Conservation (phyloP, 2,797 vertebrate genomes). For the Sebastes wilsoni region DNA sequence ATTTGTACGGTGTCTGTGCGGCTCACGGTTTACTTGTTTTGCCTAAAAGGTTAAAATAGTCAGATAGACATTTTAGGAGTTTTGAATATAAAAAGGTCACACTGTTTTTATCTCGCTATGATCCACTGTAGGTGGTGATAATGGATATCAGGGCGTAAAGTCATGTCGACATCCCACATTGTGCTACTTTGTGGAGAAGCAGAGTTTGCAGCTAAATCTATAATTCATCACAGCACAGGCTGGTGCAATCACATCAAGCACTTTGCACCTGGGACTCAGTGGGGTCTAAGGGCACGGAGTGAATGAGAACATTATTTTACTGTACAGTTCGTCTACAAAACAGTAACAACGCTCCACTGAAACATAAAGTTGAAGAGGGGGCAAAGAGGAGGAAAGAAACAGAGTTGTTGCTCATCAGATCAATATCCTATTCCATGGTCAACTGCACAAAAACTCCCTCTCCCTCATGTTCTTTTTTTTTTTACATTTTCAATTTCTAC, state of each 20-base stretch:
- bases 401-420: slow-evolving; percentile 50
- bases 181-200: background rate
- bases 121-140: background rate
- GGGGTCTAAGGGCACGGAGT: background rate
- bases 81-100: slow-evolving; percentile 1
- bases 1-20: background rate
- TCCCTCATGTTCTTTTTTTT: background rate
- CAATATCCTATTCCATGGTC: slow-evolving; percentile 63
- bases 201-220: slow-evolving; percentile 34
- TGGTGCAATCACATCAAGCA: slow-evolving; percentile 16
- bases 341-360: slow-evolving; percentile 6
- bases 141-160: background rate
- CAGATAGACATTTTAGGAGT: background rate
- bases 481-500: slow-evolving; percentile 13
- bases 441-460: slow-evolving; percentile 37
- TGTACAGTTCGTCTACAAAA: slow-evolving; percentile 21
- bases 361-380: slow-evolving; percentile 16
- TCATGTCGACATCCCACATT: background rate
- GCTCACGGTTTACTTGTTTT: background rate
- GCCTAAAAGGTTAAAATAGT: background rate
- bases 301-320: slow-evolving; percentile 32
- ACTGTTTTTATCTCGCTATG: background rate
- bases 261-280: slow-evolving; percentile 36
- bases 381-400: slow-evolving; percentile 13
- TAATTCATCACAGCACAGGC: slow-evolving; percentile 38